Evolutionary conservation across 2,888 invertebrate genomes (phyloP), one percentile per base, ranked within the genome.

Genomic region (Drosophila koepferae): DNA sequence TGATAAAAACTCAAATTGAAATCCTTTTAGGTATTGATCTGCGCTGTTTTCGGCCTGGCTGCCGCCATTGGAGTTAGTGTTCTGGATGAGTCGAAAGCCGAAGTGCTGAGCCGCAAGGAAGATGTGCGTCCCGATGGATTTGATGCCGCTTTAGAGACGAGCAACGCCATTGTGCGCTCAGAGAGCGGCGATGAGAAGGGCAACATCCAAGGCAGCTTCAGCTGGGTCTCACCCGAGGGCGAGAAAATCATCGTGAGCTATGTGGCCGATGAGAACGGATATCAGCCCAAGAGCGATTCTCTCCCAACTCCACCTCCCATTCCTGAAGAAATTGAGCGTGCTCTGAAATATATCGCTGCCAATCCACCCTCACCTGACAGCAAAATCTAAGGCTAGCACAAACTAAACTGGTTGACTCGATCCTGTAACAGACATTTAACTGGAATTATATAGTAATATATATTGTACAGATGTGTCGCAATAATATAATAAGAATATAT

Each of bases 191-290:
- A 92, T 73, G 86, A 44, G 20, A 82, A 90, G 36, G 88, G 88
- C 58, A 84, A 85, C 59, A 82, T 89, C 6, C 80, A 89, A 1
- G 91, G 92, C 10, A 36, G 44, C 20, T 90, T 69, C 54, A 58
- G 68, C 36, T 91, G 81, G 81, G 49, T 84, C 5, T 82, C 90
- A 6, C 91, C 91, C 53, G 91, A 91, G 59, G 91, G 91, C 7
- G 86, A 76, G 20, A 85, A 86, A 31, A 60, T 91, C 28, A 65
- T 79, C 16, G 60, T 91, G 7, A 34, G 31, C 7, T 92, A 92
- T 75, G 78, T 83, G 38, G 92, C 91, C 64, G 82, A 92, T 75
- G 92, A 91, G 73, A 59, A 91, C 38, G 91, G 91, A 41, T 91
- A 81, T 55, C 91, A 91, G 46, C 89, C 91, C 1, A 34, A 79